Base-by-base conservation (phyloP, 2,797 vertebrate species). In the Enteromius thamalakanensis region DNA sequence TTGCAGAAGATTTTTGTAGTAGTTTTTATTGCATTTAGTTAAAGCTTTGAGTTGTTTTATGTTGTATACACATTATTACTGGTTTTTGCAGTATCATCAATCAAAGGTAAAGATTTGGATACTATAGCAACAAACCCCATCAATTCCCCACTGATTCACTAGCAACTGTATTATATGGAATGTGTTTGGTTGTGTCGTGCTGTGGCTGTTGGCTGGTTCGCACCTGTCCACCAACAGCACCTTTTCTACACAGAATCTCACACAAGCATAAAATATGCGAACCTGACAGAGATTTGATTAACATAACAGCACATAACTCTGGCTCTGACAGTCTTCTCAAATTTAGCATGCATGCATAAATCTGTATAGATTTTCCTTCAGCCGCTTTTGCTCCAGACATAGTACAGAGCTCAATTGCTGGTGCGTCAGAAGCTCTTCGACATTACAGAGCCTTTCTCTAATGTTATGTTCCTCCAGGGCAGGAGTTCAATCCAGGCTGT, bases 291-390 rank as follows among this genome's bases (percentile, higher is more conserved):
- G 45, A 60, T 79, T 47, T 74, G 76, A 85, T 89, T 84, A 70
- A 82, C 84, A 85, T 88, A 85, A 87, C n/a, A 88, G 84, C 76
- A 64, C 70, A 60, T 68, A 74, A 45, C 76, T 85, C 80, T 60
- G 9, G 70, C 68, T 21, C 26, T 78, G 75, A n/a, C 76, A 42
- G 62, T 76, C n/a, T 49, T 87, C 32, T 62, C 70, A 76, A 85
- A 51, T 75, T 47, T 47, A 70, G 40, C 55, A 62, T 60, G 51
- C 37, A 60, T 78, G 82, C 37, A 83, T 83, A 72, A 32, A 76
- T 83, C 72, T 51, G 9, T 76, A 40, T 80, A 74, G 55, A 82
- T 79, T 80, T 83, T 71, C 29, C 53, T 62, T 79, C 53, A 49
- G 69, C 32, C 17, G 29, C 9, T 37, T 78, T 76, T 67, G 55